Evolutionary conservation across 1,140 invertebrate species (phyloP), one percentile per base, ranked within the genome.

Genomic region (Oryctes rhinoceros): DNA sequence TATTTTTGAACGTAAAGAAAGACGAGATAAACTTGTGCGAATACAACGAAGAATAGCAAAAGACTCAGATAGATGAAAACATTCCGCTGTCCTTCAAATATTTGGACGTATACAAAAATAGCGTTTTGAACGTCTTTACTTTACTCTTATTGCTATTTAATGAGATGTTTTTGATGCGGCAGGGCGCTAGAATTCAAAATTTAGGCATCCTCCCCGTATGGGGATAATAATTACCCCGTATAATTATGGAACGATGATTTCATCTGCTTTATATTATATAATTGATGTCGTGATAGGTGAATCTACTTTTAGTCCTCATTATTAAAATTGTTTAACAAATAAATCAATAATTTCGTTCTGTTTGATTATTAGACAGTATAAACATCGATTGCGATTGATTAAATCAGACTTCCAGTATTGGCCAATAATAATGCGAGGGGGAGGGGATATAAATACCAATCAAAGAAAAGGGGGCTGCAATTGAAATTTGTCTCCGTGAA

Each of bases 201-300:
- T 76, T 76, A 39, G 18, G 39, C n/a, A 7, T 47, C 18, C 39
- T 76, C 37, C 47, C 75, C n/a, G n/a, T n/a, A n/a, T n/a, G n/a
- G n/a, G 1, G 75, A 76, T 76, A 76, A n/a, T n/a, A n/a, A n/a
- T n/a, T n/a, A n/a, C n/a, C n/a, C n/a, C 47, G 75, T 76, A 76
- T 9, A 76, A 76, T 76, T 76, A 76, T 11, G 75, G 75, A n/a
- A 76, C 39, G 1, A 39, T 76, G 37, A 76, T 76, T 47, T 47
- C 75, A 5, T 47, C 39, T 7, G 20, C 11, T 39, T 76, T 76
- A 35, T 30, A 47, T 13, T 37, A 76, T 47, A 47, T 76, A 15
- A 15, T 49, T 11, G 6, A 49, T 20, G 18, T 76, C 18, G 13
- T 76, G 10, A 15, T 47, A n/a, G 75, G 75, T 15, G 37, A 76